Evolutionary conservation across 2,113 vertebrate species (phyloP), one percentile per base, ranked within the genome.

Genomic region (Lanius collurio): DNA sequence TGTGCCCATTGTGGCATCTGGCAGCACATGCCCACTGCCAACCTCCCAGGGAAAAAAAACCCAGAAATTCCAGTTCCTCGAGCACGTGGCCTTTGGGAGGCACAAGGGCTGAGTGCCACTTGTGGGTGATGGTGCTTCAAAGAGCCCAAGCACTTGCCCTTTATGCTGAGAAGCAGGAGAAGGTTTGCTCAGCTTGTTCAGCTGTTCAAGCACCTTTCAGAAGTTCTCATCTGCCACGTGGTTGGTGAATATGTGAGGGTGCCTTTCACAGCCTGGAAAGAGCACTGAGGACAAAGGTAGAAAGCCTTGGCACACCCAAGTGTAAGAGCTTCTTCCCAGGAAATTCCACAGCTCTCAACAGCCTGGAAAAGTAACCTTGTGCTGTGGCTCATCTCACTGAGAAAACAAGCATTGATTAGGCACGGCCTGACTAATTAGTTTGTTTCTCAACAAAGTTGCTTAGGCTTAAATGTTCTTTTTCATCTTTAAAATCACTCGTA

Each of bases 21-120:
- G 31, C 14, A 89, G 68, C 39, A 50, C 15, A 63, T 64, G 2
- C 24, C 28, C 30, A 70, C 11, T 60, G 53, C 15, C 47, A 33
- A 26, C 13, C 26, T 69, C 28, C 4, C n/a, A 15, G 11, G 37
- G 4, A 1, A 74, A 78, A 78, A 68, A 41, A 47, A 0, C 1
- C 2, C 73, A 56, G 24, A 35, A 65, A 62, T 35, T 63, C 11
- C 63, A 49, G 10, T 13, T 84, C 37, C 80, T 49, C 2, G 16
- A 42, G 21, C 15, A 9, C 1, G 7, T 28, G 33, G 4, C 39
- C 41, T 20, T 47, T 56, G 49, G 70, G 30, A 71, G 18, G 13
- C 57, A n/a, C 23, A 13, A 47, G 39, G 33, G 14, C 44, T 56
- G 70, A 90, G 52, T 83, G 31, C 59, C 63, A 53, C 86, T 95